A percentile compares a stretch with the other conserved stretches of the same genome.
Conservation (phyloP, 2,113 vertebrate genomes). For the Melanostigma gelatinosum region DNA sequence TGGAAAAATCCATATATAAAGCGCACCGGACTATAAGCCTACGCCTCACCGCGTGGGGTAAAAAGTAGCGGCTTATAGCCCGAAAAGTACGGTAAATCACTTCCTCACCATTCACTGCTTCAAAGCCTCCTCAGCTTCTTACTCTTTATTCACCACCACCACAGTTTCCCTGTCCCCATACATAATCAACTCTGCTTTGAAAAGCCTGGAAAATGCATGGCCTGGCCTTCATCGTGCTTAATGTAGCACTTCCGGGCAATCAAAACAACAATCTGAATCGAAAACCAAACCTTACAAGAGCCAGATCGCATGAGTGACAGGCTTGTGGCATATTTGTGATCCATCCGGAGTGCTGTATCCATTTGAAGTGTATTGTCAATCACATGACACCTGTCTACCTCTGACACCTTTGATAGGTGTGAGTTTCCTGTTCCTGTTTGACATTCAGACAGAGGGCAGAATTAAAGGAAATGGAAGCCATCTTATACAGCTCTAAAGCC, state of each 20-base stretch:
- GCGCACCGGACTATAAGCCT: no score
- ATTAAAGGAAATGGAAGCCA: slow-evolving; percentile 19
- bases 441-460: not conserved
- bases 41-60: no score
- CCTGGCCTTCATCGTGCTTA: not conserved
- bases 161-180: not conserved
- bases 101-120: slow-evolving; percentile 8
- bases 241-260: not conserved
- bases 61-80: no score
- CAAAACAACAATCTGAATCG: not conserved
- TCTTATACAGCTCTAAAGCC: not conserved
- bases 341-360: not conserved
- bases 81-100: no score
- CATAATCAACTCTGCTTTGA: slow-evolving; percentile 2
- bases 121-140: not conserved
- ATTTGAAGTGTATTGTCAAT: not conserved
- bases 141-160: not conserved
- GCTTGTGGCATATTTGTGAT: not conserved
- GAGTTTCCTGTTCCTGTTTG: slow-evolving; percentile 34
- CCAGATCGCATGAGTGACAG: not conserved
- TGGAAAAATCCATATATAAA: no score
- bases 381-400: not conserved
- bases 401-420: not conserved
- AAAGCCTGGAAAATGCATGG: not conserved
- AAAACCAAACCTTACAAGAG: not conserved